Evolutionary conservation across 2,797 vertebrate species (phyloP).

Genomic region (Diplodus sargus): DNA sequence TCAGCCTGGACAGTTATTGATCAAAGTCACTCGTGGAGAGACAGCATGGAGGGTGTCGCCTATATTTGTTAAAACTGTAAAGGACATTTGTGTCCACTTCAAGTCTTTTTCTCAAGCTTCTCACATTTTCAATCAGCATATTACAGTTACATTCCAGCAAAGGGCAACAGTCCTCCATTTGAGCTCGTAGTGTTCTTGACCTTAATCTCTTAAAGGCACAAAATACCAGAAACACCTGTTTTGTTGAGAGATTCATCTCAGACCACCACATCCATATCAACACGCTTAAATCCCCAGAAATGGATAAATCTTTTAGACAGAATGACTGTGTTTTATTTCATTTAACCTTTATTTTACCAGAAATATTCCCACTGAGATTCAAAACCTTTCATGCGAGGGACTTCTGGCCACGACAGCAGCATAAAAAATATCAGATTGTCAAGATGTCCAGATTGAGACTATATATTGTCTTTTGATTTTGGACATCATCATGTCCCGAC

Average conservation of each 20-base stretch:
- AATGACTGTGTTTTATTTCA: too few relatives aligned
- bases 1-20: not conserved
- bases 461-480: too few relatives aligned
- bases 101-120: not conserved
- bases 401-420: too few relatives aligned
- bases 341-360: too few relatives aligned
- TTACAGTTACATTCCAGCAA: not conserved
- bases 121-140: not conserved
- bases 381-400: too few relatives aligned
- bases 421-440: too few relatives aligned
- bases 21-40: not conserved
- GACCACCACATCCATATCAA: not conserved
- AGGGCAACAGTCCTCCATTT: not conserved
- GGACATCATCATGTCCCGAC: too few relatives aligned
- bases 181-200: not conserved
- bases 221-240: not conserved
- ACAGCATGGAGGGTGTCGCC: too few relatives aligned
- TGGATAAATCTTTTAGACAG: too few relatives aligned
- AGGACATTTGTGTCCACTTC: constrained; percentile 1
- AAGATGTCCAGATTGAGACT: too few relatives aligned
- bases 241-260: not conserved
- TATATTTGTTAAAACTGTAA: not conserved
- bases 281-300: not conserved
- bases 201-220: not conserved
- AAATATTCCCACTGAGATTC: too few relatives aligned